Conservation (phyloP, 2,113 vertebrate species). For the Serinus canaria region DNA sequence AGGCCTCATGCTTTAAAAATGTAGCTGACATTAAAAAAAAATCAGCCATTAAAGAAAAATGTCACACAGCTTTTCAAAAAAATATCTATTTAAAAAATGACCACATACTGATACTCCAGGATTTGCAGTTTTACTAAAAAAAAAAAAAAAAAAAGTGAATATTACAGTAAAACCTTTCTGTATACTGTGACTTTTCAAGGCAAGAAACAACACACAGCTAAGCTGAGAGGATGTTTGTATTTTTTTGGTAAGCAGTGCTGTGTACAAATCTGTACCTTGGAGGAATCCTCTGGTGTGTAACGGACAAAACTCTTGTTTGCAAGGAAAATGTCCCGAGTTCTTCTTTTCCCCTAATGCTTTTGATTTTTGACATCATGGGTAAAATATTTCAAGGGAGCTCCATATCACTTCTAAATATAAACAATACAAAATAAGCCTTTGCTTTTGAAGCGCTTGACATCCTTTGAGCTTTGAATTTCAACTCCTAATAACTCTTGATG, state of each 20-base stretch:
- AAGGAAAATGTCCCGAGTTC: slow-evolving; percentile 34
- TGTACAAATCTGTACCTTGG: slow-evolving; percentile 47
- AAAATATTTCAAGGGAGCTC: slow-evolving; percentile 63
- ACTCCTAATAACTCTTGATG: slow-evolving; percentile 40
- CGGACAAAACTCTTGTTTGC: slow-evolving; percentile 49
- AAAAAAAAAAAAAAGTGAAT: not conserved
- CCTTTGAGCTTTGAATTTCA: slow-evolving; percentile 67
- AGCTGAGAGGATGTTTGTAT: slow-evolving; percentile 40
- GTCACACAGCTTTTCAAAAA: slow-evolving; percentile 79
- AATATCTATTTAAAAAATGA: slow-evolving; percentile 76
- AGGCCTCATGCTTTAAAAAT: slow-evolving; percentile 80
- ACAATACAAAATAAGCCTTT: slow-evolving; percentile 43
- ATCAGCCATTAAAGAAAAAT: slow-evolving; percentile 80
- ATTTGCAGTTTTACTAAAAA: not conserved
- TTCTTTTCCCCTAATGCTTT: slow-evolving; percentile 47
- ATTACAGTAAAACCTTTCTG: not conserved
- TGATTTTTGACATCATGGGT: slow-evolving; percentile 64
- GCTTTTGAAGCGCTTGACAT: slow-evolving; percentile 63
- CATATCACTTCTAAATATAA: slow-evolving; percentile 58
- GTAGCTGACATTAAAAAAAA: slow-evolving; percentile 85
- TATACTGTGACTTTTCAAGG: slow-evolving; percentile 3
- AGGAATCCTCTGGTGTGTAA: slow-evolving; percentile 62
- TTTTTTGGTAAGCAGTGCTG: slow-evolving; percentile 33
- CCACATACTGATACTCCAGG: slow-evolving; percentile 70
- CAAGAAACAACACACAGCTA: not conserved